These are phyloP conservation scores for Drosophila rellima DNA, from an alignment of 2,888 invertebrate species.

Conservation along the genomic window DNA sequence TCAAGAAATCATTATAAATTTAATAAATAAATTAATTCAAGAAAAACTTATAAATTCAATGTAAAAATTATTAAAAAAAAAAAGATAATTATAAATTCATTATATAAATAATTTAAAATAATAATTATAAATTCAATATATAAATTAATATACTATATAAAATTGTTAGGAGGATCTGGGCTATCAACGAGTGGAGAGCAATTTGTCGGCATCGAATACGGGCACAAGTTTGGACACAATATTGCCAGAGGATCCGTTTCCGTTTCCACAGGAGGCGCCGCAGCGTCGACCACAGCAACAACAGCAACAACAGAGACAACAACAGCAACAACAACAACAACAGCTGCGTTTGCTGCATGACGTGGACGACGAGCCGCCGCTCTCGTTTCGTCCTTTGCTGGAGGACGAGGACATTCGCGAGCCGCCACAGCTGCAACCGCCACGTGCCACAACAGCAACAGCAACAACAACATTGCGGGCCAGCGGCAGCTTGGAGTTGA, in stretches of 20 bases:
- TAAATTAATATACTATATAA: too few relatives aligned
- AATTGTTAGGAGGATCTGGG: constrained; percentile 80
- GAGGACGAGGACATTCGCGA: constrained; percentile 70
- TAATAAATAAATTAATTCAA: neutral
- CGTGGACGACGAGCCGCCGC: constrained; percentile 77
- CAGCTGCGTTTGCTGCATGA: constrained; percentile 63
- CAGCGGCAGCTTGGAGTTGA: constrained; percentile 77
- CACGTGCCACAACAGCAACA: constrained; percentile 62
- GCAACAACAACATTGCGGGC: constrained; percentile 64
- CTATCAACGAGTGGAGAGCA: constrained; percentile 86
- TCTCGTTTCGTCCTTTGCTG: constrained; percentile 78
- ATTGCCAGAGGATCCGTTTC: constrained; percentile 84
- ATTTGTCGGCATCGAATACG: constrained; percentile 88
- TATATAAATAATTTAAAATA: neutral
- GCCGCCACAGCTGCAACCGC: constrained; percentile 55
- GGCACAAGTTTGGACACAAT: constrained; percentile 88
- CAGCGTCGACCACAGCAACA: constrained; percentile 63
- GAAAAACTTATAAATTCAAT: neutral
- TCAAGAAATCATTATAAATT: neutral
- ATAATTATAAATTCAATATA: neutral
- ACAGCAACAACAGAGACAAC: constrained; percentile 45
- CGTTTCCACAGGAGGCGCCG: constrained; percentile 74
- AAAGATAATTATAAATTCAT: too few relatives aligned
- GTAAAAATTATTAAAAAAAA: too few relatives aligned
- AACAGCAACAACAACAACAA: constrained; percentile 43